Conservation (phyloP, 2,797 vertebrate species). For the Austrolebias charrua region DNA sequence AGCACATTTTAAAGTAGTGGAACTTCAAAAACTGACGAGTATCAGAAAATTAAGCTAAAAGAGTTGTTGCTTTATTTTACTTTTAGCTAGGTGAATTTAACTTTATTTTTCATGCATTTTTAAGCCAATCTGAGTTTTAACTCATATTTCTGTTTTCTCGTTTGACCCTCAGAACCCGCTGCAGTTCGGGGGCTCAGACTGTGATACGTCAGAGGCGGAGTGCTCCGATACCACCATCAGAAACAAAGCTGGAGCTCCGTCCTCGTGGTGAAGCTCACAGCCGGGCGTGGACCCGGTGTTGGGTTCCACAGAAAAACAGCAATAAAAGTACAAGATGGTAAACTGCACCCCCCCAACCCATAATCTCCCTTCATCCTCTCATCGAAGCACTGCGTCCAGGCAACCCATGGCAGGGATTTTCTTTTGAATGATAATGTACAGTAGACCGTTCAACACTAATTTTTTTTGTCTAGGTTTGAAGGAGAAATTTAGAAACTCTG, state of each 20-base stretch:
- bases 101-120: too few species aligned
- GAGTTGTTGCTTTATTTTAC: too few species aligned
- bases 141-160: conserved; percentile 4
- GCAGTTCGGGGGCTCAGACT: conserved; percentile 92
- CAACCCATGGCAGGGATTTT: conserved; percentile 94
- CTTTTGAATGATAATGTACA: conserved; percentile 92
- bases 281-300: conserved; percentile 49
- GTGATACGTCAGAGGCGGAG: conserved; percentile 94
- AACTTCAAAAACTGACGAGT: too few species aligned
- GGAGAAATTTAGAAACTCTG: conserved; percentile 74
- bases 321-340: conserved; percentile 85
- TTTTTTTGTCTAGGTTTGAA: conserved; percentile 85
- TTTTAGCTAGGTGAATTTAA: too few species aligned
- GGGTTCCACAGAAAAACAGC: conserved; percentile 83
- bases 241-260: conserved; percentile 90
- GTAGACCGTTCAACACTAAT: conserved; percentile 89
- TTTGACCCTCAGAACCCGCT: conserved; percentile 84
- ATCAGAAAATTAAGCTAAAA: too few species aligned
- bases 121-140: not conserved
- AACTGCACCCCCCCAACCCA: conserved; percentile 58
- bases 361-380: conserved; percentile 29
- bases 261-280: conserved; percentile 88
- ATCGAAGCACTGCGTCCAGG: conserved; percentile 82
- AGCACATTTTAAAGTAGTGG: too few species aligned
- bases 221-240: conserved; percentile 96